Percentiles rank a stretch among this genome's conserved stretches.
Evolutionary conservation across 1,140 invertebrate genomes (phyloP).

Genomic region (Adoxophyes honmai): DNA sequence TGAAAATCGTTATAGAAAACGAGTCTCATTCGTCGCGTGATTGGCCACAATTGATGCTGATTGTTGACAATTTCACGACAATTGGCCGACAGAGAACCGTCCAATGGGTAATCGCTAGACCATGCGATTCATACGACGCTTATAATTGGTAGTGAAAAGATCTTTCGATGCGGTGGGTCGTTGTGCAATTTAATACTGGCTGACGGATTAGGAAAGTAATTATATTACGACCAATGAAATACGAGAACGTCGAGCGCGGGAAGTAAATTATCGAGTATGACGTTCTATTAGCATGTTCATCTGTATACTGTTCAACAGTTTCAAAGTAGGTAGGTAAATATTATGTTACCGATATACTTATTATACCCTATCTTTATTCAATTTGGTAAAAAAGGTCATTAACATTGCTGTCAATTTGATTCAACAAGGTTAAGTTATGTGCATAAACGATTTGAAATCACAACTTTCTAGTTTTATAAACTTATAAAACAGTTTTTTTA

Average conservation of each 20-base stretch:
- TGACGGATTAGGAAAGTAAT: conserved; percentile 23
- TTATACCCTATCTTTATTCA: too few species aligned
- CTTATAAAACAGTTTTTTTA: too few species aligned
- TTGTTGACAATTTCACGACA: conserved; percentile 61
- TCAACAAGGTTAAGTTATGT: too few species aligned
- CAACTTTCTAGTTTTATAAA: too few species aligned
- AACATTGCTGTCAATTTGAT: too few species aligned
- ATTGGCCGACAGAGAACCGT: conserved; percentile 37
- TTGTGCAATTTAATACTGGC: conserved; percentile 3
- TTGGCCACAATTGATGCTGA: conserved; percentile 63
- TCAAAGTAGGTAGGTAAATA: too few species aligned
- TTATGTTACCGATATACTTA: too few species aligned
- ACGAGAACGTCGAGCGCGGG: not conserved
- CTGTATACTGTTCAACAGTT: too few species aligned
- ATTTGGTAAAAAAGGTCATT: too few species aligned
- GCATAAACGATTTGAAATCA: too few species aligned
- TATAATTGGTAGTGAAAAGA: conserved; percentile 51
- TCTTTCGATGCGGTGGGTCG: conserved; percentile 27
- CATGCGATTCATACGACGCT: conserved; percentile 48
- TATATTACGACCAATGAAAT: conserved; percentile 19
- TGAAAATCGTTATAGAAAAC: conserved; percentile 10
- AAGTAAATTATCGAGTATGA: too few species aligned
- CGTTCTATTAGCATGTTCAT: too few species aligned
- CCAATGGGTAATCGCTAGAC: conserved; percentile 51
- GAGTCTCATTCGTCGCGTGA: conserved; percentile 40